Evolutionary conservation across 37 sponge, comb jelly and placozoan genomes (phyloP), one percentile per base, ranked within the genome.

Genomic region (Cladorhizidae sp.): DNA sequence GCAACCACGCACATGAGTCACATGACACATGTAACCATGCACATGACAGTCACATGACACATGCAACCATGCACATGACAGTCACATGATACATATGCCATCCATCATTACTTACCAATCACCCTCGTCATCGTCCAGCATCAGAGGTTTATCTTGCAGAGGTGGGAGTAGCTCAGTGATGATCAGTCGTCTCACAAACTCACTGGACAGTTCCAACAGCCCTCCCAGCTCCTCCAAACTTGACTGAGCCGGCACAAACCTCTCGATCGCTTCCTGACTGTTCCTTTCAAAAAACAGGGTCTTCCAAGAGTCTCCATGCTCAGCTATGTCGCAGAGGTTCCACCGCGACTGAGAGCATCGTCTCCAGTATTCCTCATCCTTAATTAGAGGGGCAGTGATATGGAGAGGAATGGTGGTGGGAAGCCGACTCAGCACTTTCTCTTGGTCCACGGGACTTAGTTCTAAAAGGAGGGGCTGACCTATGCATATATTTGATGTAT

Each of bases 221-320:
- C 86, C 87, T 31, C 80, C 75, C 41, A 97, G 57, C 97, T 89
- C 73, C 50, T 76, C 74, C 38, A 81, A 17, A 43, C 74, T 87
- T 3, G 86, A 74, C 55, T 93, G 41, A 23, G 81, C 81, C 0
- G 98, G 98, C 2, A 90, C 90, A 79, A 92, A 91, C 21, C 64
- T 84, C 72, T 97, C 98, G 36, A 97, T 64, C 21, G 73, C 38
- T 28, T 94, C 94, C 70, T 94, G 84, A 32, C 87, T 43, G 67
- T 97, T 80, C 55, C 93, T 82, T 73, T 97, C 93, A 80, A 97
- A 95, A 62, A 73, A 94, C 98, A 97, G 94, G 68, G 88, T 89
- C 83, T 95, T 97, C 98, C 98, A 97, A n/a, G 45, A 59, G 32
- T 74, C 49, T 43, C 77, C 85, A 67, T 97, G 83, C n/a, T 78